phyloP scores from a whole-genome alignment of 92 coral and sea anemone species.

The Diadumene lineata region DNA sequence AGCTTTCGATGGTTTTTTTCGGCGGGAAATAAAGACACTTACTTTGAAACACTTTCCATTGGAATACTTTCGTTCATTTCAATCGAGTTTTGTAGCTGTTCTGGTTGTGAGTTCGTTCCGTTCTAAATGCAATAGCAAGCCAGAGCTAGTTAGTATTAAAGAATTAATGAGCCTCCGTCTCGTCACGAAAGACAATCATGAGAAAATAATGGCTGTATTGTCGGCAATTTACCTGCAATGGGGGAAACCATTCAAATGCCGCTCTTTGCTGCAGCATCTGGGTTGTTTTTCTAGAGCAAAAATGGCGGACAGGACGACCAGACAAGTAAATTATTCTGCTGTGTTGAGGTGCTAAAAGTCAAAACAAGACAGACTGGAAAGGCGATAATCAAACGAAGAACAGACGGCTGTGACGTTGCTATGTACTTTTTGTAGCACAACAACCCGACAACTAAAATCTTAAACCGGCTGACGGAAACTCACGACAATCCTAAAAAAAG shows the following conservation, averaged over 20 bases:
- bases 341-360: constrained; percentile 35
- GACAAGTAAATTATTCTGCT: constrained; percentile 42
- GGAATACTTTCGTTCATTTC: too few relatives aligned
- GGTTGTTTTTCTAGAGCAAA: constrained; percentile 1
- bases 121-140: constrained; percentile 22
- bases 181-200: constrained; percentile 63
- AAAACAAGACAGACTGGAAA: constrained; percentile 20
- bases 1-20: constrained; percentile 3
- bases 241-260: constrained; percentile 5
- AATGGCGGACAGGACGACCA: constrained; percentile 19
- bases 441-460: neutral
- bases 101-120: constrained; percentile 6
- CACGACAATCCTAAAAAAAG: neutral
- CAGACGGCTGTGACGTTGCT: constrained; percentile 16
- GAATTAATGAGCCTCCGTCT: constrained; percentile 70
- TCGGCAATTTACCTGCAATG: constrained; percentile 18
- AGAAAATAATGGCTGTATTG: constrained; percentile 1
- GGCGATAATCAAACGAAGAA: constrained; percentile 28
- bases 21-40: neutral
- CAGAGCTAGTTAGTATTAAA: constrained; percentile 19
- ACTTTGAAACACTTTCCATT: too few relatives aligned
- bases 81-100: constrained; percentile 6
- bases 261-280: neutral
- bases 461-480: neutral
- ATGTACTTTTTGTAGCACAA: constrained; percentile 13